Conservation (phyloP, 2,113 vertebrate genomes). For the Paracanthobrama guichenoti region DNA sequence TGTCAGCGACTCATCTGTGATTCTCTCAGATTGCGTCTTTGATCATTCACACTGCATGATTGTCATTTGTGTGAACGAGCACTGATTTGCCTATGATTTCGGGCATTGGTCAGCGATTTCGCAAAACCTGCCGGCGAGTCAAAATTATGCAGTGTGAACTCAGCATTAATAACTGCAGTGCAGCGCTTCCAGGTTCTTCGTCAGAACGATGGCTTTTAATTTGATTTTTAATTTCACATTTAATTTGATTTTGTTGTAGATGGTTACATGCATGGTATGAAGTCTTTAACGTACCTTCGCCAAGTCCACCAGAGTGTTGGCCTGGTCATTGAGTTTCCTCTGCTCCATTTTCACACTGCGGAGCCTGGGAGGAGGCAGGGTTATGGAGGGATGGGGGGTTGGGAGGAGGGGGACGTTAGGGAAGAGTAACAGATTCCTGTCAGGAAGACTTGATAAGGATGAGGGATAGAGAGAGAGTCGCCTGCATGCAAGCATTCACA, state of each 20-base stretch:
- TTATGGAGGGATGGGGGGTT: constrained; percentile 30
- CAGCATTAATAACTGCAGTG: too few relatives aligned
- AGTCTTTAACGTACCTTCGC: constrained; percentile 79
- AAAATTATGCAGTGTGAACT: too few relatives aligned
- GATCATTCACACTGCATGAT: too few relatives aligned
- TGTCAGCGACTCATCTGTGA: too few relatives aligned
- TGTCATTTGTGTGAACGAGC: too few relatives aligned
- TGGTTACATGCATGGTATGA: not conserved
- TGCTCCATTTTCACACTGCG: constrained; percentile 91
- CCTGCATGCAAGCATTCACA: constrained; percentile 60
- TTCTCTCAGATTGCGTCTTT: too few relatives aligned
- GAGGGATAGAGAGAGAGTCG: constrained; percentile 42
- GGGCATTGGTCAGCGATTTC: too few relatives aligned
- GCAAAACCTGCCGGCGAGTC: too few relatives aligned
- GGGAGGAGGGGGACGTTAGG: constrained; percentile 36
- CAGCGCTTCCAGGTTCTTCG: too few relatives aligned
- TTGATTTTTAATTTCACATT: too few relatives aligned
- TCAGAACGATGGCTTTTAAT: too few relatives aligned
- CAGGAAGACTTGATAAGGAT: constrained; percentile 40
- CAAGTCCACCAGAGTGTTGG: constrained; percentile 86
- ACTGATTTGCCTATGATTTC: too few relatives aligned
- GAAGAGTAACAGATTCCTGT: constrained; percentile 43
- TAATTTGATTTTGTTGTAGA: not conserved
- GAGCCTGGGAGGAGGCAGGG: constrained; percentile 73
- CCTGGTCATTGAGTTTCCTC: constrained; percentile 89